Base-by-base conservation (phyloP, 2,888 invertebrate species). In the Lycaena phlaeas region DNA sequence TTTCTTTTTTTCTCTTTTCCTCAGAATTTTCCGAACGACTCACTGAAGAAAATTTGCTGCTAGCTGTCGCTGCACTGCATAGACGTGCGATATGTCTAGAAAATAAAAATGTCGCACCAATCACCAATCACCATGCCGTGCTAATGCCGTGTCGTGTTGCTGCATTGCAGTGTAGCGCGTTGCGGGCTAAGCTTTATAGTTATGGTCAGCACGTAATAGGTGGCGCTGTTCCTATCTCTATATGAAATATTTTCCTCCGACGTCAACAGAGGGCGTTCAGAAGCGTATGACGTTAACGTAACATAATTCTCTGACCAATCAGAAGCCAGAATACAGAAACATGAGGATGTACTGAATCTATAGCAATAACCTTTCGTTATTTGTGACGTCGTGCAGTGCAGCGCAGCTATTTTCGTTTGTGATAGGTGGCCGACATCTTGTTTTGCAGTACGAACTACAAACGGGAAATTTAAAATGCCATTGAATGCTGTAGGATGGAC, bases 381-480 rank as follows among this genome's bases (percentile, higher is more conserved):
- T 54, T 53, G 68, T 77, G 74, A 76, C 77, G 78, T 79, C 58
- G 68, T 69, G 66, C 67, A 67, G 73, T 73, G 69, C 75, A 71
- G 70, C 69, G 68, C 68, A 65, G 56, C 61, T 75, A 75, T 76
- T 72, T 76, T 62, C 64, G 67, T 65, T 64, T 60, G 64, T 72
- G 78, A 77, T 78, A 76, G 78, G 78, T 54, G 59, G 71, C 65
- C 57, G 78, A 78, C 81, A 82, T 81, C 70, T 82, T 82, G 79
- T 72, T 68, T 68, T 54, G 54, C 53, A 53, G 47, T 50, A 49
- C 59, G 59, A 49, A 49, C 50, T 40, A 50, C 45, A 53, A 45
- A 44, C 57, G 46, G 48, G 52, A 22, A 52, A 42, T 47, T 50
- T 51, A 53, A 54, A 61, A 34, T 82, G 82, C 72, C 82, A 64